A percentile compares a stretch with the other conserved stretches of the same genome.
Conservation (phyloP, 2,888 invertebrate genomes). For the Podotricha telesiphe region DNA sequence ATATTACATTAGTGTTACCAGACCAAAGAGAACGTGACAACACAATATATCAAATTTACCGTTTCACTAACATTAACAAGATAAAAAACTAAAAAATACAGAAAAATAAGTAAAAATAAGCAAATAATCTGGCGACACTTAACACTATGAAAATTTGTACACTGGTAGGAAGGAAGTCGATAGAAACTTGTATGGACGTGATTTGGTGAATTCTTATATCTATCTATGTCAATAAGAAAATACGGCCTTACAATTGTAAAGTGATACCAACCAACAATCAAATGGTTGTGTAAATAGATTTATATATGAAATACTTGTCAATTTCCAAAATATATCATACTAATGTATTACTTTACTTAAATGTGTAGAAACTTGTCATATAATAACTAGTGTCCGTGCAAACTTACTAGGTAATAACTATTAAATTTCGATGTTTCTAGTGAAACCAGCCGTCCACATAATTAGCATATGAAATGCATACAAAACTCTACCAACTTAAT, state of each 20-base stretch:
- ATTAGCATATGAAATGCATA: slow-evolving; percentile 61
- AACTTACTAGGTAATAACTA: slow-evolving; percentile 53
- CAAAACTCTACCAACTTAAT: slow-evolving; percentile 66
- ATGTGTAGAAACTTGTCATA: slow-evolving; percentile 15
- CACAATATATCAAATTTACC: slow-evolving; percentile 17
- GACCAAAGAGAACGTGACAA: background rate
- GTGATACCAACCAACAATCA: slow-evolving; percentile 32
- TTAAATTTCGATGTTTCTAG: slow-evolving; percentile 48
- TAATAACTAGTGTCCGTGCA: slow-evolving; percentile 6
- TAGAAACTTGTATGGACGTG: slow-evolving; percentile 32
- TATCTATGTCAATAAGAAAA: slow-evolving; percentile 33
- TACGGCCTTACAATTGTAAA: slow-evolving; percentile 26
- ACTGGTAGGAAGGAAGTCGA: slow-evolving; percentile 21
- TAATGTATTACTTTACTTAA: slow-evolving; percentile 6
- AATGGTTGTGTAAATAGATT: slow-evolving; percentile 31
- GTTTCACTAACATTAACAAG: background rate
- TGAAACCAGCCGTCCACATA: slow-evolving; percentile 52
- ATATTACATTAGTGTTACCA: slow-evolving; percentile 19
- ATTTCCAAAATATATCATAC: slow-evolving; percentile 24
- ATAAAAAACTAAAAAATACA: background rate
- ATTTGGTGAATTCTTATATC: slow-evolving; percentile 32
- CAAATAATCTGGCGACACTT: slow-evolving; percentile 12
- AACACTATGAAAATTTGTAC: slow-evolving; percentile 25
- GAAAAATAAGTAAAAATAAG: slow-evolving; percentile 3
- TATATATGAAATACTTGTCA: slow-evolving; percentile 40